Conservation (phyloP, 2,888 invertebrate genomes). For the Auanema sp. region DNA sequence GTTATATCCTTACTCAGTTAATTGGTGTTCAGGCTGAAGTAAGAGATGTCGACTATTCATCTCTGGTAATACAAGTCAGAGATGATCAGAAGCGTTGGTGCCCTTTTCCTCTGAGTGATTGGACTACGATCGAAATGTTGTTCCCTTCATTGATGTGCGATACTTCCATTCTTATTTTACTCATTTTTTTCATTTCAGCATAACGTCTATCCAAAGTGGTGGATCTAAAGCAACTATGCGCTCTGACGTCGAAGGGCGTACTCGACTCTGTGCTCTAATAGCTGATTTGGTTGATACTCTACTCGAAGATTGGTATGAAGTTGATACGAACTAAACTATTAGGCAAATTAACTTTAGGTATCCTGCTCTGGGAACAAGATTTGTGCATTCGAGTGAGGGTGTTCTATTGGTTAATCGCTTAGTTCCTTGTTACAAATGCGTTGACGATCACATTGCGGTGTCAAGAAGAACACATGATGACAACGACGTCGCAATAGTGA, state of each 20-base stretch:
- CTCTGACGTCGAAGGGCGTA: slow-evolving; percentile 39
- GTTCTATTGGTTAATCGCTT: slow-evolving; percentile 88
- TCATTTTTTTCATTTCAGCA: slow-evolving; percentile 17
- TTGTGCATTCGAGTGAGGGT: slow-evolving; percentile 95
- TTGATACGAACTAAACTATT: slow-evolving; percentile 45
- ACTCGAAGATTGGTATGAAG: slow-evolving; percentile 97
- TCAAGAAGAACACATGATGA: slow-evolving; percentile 24
- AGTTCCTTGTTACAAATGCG: slow-evolving; percentile 87
- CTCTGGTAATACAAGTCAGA: slow-evolving; percentile 36
- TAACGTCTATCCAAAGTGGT: slow-evolving; percentile 18
- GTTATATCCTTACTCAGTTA: neutral
- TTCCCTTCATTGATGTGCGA: slow-evolving; percentile 46
- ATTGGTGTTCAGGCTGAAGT: slow-evolving; percentile 34
- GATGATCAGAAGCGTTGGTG: slow-evolving; percentile 55
- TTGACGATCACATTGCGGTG: slow-evolving; percentile 65
- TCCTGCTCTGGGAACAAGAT: slow-evolving; percentile 77
- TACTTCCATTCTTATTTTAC: no score
- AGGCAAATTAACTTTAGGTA: no score
- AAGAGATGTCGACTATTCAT: slow-evolving; percentile 58
- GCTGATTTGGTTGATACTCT: slow-evolving; percentile 94
- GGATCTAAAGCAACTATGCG: slow-evolving; percentile 35
- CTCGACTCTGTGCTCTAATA: slow-evolving; percentile 76
- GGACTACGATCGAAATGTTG: slow-evolving; percentile 50
- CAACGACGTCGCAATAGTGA: slow-evolving; percentile 12
- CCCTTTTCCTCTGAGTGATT: slow-evolving; percentile 29